phyloP scores from a whole-genome alignment of 2,797 vertebrate genomes.

The Hyperoplus immaculatus region DNA sequence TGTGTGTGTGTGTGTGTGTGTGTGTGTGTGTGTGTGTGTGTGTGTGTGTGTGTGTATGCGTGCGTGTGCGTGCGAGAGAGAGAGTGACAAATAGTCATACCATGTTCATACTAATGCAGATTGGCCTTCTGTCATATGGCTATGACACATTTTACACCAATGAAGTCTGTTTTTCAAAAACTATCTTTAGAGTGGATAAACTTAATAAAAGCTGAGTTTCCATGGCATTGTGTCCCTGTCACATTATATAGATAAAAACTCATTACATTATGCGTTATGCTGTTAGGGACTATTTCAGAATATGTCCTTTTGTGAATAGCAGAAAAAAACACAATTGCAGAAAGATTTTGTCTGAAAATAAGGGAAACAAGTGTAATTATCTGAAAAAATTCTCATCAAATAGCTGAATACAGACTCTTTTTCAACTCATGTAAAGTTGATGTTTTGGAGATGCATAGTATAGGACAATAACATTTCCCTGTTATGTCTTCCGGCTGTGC shows the following conservation, averaged over 20 bases:
- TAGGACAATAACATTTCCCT: background rate
- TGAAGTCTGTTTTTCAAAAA: background rate
- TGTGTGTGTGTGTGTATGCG: slow-evolving; percentile 11
- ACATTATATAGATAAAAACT: no score
- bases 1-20: slow-evolving; percentile 36
- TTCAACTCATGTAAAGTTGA: background rate
- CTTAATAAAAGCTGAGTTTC: slow-evolving; percentile 1
- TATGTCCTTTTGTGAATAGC: no score
- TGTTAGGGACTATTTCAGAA: no score
- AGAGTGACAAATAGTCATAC: slow-evolving; percentile 7
- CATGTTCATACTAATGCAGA: background rate
- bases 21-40: slow-evolving; percentile 33
- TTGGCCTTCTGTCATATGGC: background rate
- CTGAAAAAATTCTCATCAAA: no score
- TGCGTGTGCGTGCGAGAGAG: background rate
- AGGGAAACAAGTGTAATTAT: no score
- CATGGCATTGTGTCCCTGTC: background rate
- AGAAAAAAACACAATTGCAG: no score
- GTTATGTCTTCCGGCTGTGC: slow-evolving; percentile 5
- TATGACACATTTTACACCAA: background rate
- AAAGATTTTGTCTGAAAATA: no score
- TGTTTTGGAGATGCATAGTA: background rate
- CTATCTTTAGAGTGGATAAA: background rate
- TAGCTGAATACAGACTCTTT: no score
- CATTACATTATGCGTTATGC: no score